A percentile compares a stretch with the other conserved stretches of the same genome.
phyloP scores from a whole-genome alignment of 2,888 invertebrate species.

The Acanthococcus lagerstroemiae region DNA sequence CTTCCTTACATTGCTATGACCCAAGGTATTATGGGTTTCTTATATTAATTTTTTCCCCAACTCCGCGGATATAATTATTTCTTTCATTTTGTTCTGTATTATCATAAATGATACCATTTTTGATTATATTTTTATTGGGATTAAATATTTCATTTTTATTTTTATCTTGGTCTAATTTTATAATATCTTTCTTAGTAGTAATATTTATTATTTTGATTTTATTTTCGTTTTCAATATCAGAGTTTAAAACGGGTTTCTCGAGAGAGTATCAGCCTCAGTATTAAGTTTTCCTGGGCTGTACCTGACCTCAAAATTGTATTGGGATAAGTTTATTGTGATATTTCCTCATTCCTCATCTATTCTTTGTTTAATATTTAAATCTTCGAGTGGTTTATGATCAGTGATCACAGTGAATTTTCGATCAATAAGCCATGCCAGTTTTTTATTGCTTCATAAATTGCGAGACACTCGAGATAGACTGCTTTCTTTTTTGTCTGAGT shows the following conservation, averaged over 20 bases:
- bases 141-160: constrained; percentile 14
- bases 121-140: too few relatives aligned
- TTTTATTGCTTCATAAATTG: constrained; percentile 32
- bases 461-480: constrained; percentile 29
- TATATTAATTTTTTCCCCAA: constrained; percentile 26
- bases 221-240: too few relatives aligned
- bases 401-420: constrained; percentile 19
- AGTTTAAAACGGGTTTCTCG: constrained; percentile 35
- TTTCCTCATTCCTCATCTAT: constrained; percentile 35
- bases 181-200: too few relatives aligned
- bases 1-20: constrained; percentile 10
- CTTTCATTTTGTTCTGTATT: constrained; percentile 27
- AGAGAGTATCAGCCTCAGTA: constrained; percentile 34
- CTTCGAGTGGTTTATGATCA: constrained; percentile 34
- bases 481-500: constrained; percentile 33
- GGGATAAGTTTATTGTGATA: constrained; percentile 34
- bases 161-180: background rate
- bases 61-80: constrained; percentile 33
- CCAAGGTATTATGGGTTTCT: background rate
- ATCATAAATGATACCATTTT: too few relatives aligned
- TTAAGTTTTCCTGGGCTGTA: constrained; percentile 35
- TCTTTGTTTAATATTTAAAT: too few relatives aligned
- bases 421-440: constrained; percentile 32
- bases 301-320: constrained; percentile 35
- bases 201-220: too few relatives aligned